These are phyloP conservation scores for Odontomyia ornata DNA, from an alignment of 2,888 invertebrate genomes.

Conservation along the genomic window DNA sequence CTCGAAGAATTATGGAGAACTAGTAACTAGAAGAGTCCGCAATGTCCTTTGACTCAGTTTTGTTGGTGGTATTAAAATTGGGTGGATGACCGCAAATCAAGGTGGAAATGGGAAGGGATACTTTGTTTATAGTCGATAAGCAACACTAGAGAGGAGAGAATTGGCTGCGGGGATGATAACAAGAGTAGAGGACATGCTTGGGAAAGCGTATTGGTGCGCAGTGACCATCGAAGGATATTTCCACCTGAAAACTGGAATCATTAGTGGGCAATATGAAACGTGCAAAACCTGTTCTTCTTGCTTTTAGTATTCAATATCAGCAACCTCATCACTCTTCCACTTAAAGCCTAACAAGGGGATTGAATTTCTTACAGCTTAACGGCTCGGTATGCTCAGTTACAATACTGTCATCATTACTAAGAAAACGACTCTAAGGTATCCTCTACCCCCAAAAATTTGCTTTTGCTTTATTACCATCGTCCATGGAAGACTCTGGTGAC, in stretches of 20 bases:
- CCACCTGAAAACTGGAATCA: conserved; percentile 6
- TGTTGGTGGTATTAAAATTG: conserved; percentile 4
- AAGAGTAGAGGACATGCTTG: background rate
- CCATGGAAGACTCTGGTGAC: conserved; percentile 45
- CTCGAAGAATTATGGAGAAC: background rate
- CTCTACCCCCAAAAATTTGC: background rate
- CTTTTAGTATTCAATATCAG: background rate
- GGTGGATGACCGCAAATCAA: background rate
- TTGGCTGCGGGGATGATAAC: background rate
- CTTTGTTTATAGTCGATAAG: background rate
- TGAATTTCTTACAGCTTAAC: background rate
- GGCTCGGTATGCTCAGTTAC: background rate
- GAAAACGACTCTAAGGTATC: conserved; percentile 25
- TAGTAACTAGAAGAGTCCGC: background rate
- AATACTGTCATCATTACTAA: conserved; percentile 20
- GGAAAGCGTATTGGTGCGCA: conserved; percentile 46
- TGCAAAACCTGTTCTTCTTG: background rate
- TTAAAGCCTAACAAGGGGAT: too few species aligned
- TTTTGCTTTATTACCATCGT: conserved; percentile 31
- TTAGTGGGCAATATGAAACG: background rate
- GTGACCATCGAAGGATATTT: conserved; percentile 49
- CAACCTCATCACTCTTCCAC: too few species aligned
- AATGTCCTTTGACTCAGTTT: background rate
- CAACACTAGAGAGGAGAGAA: background rate
- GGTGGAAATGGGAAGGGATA: background rate